Percentiles rank a stretch among this genome's conserved stretches.
Evolutionary conservation across 2,797 vertebrate species (phyloP).

Genomic region (Morelia viridis): DNA sequence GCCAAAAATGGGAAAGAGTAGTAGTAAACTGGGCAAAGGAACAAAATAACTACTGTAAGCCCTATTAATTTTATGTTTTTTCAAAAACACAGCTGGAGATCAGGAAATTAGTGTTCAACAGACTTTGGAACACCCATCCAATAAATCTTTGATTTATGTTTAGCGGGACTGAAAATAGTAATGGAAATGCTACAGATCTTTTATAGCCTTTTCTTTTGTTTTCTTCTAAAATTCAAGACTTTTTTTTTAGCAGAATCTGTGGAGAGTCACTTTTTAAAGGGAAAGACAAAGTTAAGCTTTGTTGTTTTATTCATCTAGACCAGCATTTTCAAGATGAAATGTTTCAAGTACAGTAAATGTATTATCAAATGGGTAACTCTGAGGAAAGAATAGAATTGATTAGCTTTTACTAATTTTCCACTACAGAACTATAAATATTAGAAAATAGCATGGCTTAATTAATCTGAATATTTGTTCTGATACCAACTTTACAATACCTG

Average conservation of each 20-base stretch:
- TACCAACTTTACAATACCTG: background rate
- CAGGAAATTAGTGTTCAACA: conserved; percentile 32
- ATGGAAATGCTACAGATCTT: background rate
- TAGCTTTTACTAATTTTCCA: background rate
- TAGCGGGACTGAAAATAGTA: background rate
- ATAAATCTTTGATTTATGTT: conserved; percentile 38
- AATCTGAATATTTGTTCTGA: background rate
- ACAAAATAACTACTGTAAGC: conserved; percentile 54
- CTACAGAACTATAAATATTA: background rate
- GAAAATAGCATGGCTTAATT: background rate
- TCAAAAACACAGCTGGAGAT: conserved; percentile 50
- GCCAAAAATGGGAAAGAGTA: conserved; percentile 58
- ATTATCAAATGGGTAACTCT: background rate
- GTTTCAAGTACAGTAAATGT: background rate
- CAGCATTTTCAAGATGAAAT: background rate
- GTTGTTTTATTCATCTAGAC: conserved; percentile 19
- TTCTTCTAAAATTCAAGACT: background rate
- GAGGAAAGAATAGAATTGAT: background rate
- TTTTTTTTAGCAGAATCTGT: conserved; percentile 38
- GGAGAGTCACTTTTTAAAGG: conserved; percentile 34
- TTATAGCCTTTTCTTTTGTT: background rate
- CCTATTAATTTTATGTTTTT: conserved; percentile 36
- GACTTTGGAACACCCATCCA: conserved; percentile 18
- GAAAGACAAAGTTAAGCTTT: conserved; percentile 23
- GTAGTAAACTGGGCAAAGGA: conserved; percentile 42